Base-by-base conservation (phyloP, 2,797 vertebrate genomes). In the Novumbra hubbsi region DNA sequence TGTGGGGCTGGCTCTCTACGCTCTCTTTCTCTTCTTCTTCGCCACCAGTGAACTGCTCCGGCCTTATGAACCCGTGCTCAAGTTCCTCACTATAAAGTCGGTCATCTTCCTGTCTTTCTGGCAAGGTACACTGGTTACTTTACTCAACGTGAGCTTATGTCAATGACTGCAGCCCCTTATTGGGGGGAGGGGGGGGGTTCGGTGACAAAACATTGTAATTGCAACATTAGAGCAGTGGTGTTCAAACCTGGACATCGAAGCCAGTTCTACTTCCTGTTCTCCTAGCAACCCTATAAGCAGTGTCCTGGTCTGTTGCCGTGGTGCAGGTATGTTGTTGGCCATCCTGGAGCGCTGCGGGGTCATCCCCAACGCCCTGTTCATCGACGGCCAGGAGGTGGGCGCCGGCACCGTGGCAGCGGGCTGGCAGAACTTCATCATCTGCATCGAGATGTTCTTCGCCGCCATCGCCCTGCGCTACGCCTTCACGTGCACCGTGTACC, bases 31-130 rank as follows among this genome's bases (percentile, higher is more conserved):
- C 71, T 99, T 99, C 92, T 98, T 95, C 91, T 96, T 96, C 0
- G 96, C 97, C 75, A 98, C 97, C 74, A 96, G 90, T 78, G 97
- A 99, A 80, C 93, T 98, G 72, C 92, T 99, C 74, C 89, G 89
- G 34, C 96, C 97, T 0, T 99, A 94, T 1, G 93, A 97, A 70
- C 98, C 98, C 0, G 92, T 98, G 45, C 95, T 98, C 72, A 99
- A 98, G 88, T 99, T 99, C 84, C 93, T 98, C 86, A 99, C 97
- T 57, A 97, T 99, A 87, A 99, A 99, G 84, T 97, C 97, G 0
- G 94, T 99, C 89, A 97, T 99, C 85, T 99, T 99, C 89, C 92
- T 99, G 63, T 99, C 98, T 16, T 99, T 99, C 90, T 99, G 97
- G 97, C 98, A 99, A 95, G 98, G 97, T 87, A 63, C 78, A 80